A percentile compares a stretch with the other conserved stretches of the same genome.
phyloP scores from a whole-genome alignment of 2,113 vertebrate genomes.

The Rostratula benghalensis region DNA sequence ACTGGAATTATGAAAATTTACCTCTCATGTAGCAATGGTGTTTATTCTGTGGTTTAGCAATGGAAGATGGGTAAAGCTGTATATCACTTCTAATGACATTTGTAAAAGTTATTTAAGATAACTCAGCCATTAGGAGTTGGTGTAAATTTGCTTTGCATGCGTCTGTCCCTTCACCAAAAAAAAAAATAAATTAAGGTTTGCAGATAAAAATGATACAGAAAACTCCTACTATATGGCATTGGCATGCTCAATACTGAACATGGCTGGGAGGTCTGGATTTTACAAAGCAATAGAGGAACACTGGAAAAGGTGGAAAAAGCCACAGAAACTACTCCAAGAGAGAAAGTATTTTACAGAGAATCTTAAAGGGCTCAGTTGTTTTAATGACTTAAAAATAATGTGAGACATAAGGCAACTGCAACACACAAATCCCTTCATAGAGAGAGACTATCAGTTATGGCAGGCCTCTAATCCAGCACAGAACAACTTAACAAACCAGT shows the following conservation, averaged over 20 bases:
- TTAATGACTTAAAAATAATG: background rate
- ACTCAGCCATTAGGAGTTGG: background rate
- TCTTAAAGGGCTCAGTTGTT: background rate
- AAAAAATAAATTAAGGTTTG: background rate
- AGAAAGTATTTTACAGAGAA: background rate
- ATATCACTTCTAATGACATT: background rate
- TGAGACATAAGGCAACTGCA: background rate
- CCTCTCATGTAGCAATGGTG: background rate
- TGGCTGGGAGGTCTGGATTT: background rate
- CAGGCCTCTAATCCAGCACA: constrained; percentile 11
- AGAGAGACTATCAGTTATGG: background rate
- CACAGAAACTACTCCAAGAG: background rate
- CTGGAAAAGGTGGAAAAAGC: background rate
- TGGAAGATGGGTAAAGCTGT: background rate
- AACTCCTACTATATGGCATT: background rate
- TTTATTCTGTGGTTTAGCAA: background rate
- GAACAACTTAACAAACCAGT: constrained; percentile 40
- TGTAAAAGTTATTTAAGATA: background rate
- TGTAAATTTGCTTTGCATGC: background rate
- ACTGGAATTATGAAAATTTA: background rate
- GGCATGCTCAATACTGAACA: accelerated
- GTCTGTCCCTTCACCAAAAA: background rate
- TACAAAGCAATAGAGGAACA: background rate
- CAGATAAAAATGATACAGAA: background rate
- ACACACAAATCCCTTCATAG: background rate